These are phyloP conservation scores for Streblospio benedicti DNA, from an alignment of 1,140 invertebrate genomes.

Conservation along the genomic window DNA sequence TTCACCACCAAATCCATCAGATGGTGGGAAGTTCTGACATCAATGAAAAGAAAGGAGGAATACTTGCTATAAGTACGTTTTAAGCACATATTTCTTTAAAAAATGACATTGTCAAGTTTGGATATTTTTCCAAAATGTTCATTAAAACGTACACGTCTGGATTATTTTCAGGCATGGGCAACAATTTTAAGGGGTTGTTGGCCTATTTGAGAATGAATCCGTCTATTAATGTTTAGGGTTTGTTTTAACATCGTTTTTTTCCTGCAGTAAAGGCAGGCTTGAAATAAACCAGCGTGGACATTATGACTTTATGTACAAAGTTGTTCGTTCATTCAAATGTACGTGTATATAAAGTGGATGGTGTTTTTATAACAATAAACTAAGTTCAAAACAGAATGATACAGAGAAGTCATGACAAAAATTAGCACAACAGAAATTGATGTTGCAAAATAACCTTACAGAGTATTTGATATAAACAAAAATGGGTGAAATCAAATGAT, in stretches of 20 bases:
- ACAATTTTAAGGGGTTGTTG: neutral
- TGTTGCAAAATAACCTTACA: too few relatives aligned
- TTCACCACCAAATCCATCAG: slow-evolving; percentile 90
- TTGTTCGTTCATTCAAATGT: too few relatives aligned
- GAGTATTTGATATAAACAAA: too few relatives aligned
- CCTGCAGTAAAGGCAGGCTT: too few relatives aligned
- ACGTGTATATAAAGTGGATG: too few relatives aligned
- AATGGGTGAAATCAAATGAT: too few relatives aligned
- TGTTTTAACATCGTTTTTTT: neutral
- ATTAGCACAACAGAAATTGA: too few relatives aligned
- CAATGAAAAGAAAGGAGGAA: slow-evolving; percentile 90
- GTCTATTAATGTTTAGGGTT: neutral
- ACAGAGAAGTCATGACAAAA: too few relatives aligned
- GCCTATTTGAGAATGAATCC: neutral
- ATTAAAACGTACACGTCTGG: neutral
- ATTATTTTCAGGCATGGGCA: neutral
- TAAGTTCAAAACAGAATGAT: too few relatives aligned
- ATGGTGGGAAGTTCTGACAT: slow-evolving; percentile 88
- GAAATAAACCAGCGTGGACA: too few relatives aligned
- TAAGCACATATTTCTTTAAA: slow-evolving; percentile 27
- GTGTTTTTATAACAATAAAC: too few relatives aligned
- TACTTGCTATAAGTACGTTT: slow-evolving; percentile 87
- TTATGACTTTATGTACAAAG: too few relatives aligned
- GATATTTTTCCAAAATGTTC: neutral
- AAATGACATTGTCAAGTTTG: neutral